Evolutionary conservation across 2,888 invertebrate species (phyloP), one percentile per base, ranked within the genome.

Genomic region (Chironomus riparius): DNA sequence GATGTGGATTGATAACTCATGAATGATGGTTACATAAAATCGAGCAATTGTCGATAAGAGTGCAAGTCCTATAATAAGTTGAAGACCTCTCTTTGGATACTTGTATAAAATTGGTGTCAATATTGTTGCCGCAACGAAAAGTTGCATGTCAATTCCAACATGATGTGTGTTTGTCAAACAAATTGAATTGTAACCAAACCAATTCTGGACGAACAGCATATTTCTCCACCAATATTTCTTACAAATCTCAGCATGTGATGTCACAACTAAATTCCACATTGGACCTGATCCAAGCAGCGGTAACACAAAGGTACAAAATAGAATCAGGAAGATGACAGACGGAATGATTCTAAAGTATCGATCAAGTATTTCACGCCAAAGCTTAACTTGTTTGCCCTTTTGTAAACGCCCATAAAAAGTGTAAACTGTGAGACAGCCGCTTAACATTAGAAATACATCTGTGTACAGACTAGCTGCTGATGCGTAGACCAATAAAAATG

Each of bases 181-280:
- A 24, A 65, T 65, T 79, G 90, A 87, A 79, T 89, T 87, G 79
- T 90, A 91, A 50, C 91, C 91, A 80, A 88, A 91, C 80, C 90
- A 91, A 81, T 91, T 91, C 80, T 91, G 91, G 74, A 91, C 89
- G 78, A 90, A 91, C 0, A 91, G 81, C 77, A 91, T 83, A 80
- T 90, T 91, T 79, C 89, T 86, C 91, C 90, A 91, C 90, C 90
- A 90, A 76, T 88, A 85, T 79, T 85, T 84, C 81, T 90, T 89
- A 81, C 91, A 91, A 76, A 90, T 87, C 69, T 88, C 86, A 0
- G 90, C 87, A 81, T 91, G 90, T 79, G 90, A 88, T 0, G 87
- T 87, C 6, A 91, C 87, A 0, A 90, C 90, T 15, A 89, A 83
- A 80, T 89, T 89, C 90, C 90, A 91, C 80, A 89, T 87, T 0